Percentiles rank a stretch among this genome's conserved stretches.
Evolutionary conservation across 2,797 vertebrate genomes (phyloP).

Genomic region (Babyrousa celebensis): DNA sequence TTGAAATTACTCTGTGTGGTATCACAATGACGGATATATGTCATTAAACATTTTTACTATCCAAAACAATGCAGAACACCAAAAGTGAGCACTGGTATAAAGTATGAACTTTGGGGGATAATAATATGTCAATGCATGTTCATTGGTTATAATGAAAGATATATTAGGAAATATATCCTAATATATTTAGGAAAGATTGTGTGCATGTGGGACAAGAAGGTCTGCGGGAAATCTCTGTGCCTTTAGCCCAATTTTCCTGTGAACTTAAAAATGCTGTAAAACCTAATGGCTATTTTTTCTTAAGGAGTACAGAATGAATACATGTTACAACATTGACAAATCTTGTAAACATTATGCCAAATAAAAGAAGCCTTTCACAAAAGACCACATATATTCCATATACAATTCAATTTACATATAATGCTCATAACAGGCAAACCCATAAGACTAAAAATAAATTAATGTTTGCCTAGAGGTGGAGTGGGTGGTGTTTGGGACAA

Average conservation of each 20-base stretch:
- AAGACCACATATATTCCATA: neutral
- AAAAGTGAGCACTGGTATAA: neutral
- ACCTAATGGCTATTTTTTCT: neutral
- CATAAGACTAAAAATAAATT: neutral
- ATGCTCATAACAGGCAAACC: neutral
- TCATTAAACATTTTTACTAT: neutral
- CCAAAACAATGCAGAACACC: neutral
- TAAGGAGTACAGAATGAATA: neutral
- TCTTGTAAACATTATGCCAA: neutral
- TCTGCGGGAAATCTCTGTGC: neutral
- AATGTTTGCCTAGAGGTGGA: neutral
- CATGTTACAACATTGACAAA: neutral
- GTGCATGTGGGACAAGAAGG: neutral
- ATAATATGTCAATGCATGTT: neutral
- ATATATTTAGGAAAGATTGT: neutral
- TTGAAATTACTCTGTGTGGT: neutral
- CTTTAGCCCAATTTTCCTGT: neutral
- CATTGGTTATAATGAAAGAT: too few relatives aligned
- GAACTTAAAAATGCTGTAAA: neutral
- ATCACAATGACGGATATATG: neutral
- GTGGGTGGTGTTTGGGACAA: neutral
- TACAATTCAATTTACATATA: neutral
- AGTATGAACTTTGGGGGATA: neutral
- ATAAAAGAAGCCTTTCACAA: neutral
- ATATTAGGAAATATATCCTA: too few relatives aligned